phyloP scores from a whole-genome alignment of 2,888 invertebrate genomes.

The Euplexia lucipara region DNA sequence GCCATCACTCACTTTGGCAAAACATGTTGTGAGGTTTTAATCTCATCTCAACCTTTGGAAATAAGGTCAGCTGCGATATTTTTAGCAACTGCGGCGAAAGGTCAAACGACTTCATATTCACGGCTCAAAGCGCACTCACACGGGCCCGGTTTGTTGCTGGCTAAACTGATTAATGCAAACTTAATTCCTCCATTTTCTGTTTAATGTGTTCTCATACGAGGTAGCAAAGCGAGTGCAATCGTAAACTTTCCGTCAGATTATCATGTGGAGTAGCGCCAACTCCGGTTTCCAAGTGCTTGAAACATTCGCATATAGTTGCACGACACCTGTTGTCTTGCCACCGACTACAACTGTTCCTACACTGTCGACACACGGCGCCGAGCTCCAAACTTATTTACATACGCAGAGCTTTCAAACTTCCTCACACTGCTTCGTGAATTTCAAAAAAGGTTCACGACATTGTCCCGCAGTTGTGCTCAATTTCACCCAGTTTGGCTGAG shows the following conservation, averaged over 20 bases:
- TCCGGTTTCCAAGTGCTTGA: not conserved
- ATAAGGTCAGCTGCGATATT: conserved; percentile 11
- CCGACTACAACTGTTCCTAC: not conserved
- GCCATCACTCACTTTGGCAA: not conserved
- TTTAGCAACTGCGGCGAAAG: not conserved
- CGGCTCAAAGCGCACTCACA: not conserved
- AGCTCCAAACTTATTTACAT: conserved; percentile 5
- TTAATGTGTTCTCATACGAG: not conserved
- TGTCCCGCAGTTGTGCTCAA: not conserved
- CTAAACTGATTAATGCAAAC: not conserved
- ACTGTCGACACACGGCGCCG: not conserved
- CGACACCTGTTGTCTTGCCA: conserved; percentile 16
- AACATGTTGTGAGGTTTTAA: conserved; percentile 1
- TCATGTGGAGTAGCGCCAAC: not conserved
- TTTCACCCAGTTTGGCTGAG: conserved; percentile 6
- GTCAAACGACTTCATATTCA: not conserved
- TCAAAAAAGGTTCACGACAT: conserved; percentile 10
- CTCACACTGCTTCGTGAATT: conserved; percentile 23
- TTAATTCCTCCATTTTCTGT: not conserved
- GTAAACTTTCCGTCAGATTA: not conserved
- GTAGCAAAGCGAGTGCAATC: not conserved
- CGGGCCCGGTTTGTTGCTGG: not conserved
- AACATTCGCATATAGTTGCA: not conserved
- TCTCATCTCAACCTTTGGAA: not conserved
- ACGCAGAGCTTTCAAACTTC: conserved; percentile 5